These are phyloP conservation scores for Prenolepis imparis DNA, from an alignment of 2,888 invertebrate species.

Conservation along the genomic window DNA sequence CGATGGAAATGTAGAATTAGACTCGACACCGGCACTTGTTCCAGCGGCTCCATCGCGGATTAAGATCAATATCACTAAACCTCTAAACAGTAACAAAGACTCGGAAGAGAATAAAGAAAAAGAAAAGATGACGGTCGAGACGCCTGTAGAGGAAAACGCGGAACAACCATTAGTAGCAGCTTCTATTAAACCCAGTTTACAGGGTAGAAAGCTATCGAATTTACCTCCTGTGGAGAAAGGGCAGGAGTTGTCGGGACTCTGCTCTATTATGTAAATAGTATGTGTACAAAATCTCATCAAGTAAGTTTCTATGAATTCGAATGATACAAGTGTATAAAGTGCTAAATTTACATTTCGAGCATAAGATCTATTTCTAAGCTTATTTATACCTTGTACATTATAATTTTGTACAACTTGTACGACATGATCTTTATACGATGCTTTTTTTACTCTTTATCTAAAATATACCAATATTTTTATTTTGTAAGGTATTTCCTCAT, in stretches of 20 bases:
- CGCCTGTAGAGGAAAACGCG: slow-evolving; percentile 85
- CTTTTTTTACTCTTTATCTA: neutral
- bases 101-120: slow-evolving; percentile 81
- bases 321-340: slow-evolving; percentile 47
- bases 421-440: slow-evolving; percentile 61
- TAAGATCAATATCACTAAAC: slow-evolving; percentile 94
- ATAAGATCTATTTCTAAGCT: slow-evolving; percentile 60
- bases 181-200: slow-evolving; percentile 90
- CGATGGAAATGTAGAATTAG: slow-evolving; percentile 92
- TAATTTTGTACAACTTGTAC: slow-evolving; percentile 78
- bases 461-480: neutral
- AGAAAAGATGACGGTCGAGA: slow-evolving; percentile 79
- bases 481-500: neutral
- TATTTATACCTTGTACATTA: slow-evolving; percentile 66
- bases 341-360: slow-evolving; percentile 42
- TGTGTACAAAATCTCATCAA: slow-evolving; percentile 58
- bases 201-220: slow-evolving; percentile 90
- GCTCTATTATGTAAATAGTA: slow-evolving; percentile 92
- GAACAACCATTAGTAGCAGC: slow-evolving; percentile 79
- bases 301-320: slow-evolving; percentile 32
- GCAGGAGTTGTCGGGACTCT: slow-evolving; percentile 93
- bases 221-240: slow-evolving; percentile 92
- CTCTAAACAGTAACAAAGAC: slow-evolving; percentile 85
- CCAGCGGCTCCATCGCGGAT: slow-evolving; percentile 87
- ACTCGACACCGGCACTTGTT: slow-evolving; percentile 87